Conservation (phyloP, 2,113 vertebrate species). For the Platichthys stellatus region DNA sequence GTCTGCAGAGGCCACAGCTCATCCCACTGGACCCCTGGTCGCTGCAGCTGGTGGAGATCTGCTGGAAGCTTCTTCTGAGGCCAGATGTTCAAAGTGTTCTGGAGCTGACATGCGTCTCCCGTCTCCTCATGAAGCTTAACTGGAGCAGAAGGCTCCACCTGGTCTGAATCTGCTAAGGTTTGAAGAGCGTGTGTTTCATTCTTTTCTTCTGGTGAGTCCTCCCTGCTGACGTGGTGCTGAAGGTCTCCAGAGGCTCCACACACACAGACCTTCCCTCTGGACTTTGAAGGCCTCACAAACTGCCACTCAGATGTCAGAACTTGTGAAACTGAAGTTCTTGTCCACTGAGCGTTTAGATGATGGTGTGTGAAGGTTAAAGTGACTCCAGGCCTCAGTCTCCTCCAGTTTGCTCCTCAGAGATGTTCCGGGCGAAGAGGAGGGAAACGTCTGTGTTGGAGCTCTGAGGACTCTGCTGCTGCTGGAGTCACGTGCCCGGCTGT, state of each 20-base stretch:
- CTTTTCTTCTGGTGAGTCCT: background rate
- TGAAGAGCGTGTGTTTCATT: background rate
- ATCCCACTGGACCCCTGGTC: background rate
- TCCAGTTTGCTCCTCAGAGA: no score
- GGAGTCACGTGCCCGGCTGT: no score
- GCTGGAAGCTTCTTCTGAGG: background rate
- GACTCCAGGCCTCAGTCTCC: slow-evolving; percentile 55
- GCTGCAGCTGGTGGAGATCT: background rate
- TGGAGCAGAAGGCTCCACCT: background rate
- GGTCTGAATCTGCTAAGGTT: slow-evolving; percentile 2
- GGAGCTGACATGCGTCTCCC: background rate
- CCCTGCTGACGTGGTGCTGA: slow-evolving; percentile 26
- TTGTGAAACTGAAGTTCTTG: background rate
- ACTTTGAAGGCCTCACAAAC: background rate
- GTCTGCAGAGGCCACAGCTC: slow-evolving; percentile 12
- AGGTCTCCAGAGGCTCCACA: slow-evolving; percentile 73
- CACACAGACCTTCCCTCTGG: slow-evolving; percentile 42
- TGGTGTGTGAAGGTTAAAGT: slow-evolving; percentile 64
- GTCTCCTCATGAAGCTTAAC: background rate
- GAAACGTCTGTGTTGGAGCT: background rate
- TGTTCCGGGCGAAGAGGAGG: no score
- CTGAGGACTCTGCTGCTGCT: no score
- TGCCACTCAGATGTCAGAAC: slow-evolving; percentile 78
- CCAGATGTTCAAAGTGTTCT: background rate
- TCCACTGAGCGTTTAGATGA: slow-evolving; percentile 44